Percentiles rank a stretch among this genome's conserved stretches.
phyloP scores from a whole-genome alignment of 2,888 invertebrate genomes.

The Oasisia sp. region DNA sequence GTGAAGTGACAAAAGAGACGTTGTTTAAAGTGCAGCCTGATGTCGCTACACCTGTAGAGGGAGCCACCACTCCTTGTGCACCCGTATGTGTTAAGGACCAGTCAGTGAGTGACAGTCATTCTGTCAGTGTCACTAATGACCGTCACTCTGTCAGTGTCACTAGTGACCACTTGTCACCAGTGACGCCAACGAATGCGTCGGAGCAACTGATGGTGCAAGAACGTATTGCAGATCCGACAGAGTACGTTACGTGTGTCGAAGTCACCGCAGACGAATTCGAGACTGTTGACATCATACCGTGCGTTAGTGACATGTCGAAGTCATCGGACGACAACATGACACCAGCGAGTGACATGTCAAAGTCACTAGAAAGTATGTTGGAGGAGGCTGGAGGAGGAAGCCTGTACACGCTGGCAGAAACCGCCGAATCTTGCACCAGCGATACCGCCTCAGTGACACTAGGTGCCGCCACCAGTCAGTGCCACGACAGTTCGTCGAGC shows the following conservation, averaged over 20 bases:
- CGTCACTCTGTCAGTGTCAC: background rate
- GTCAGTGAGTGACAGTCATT: background rate
- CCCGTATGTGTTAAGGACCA: background rate
- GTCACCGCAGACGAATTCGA: background rate
- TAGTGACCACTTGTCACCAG: background rate
- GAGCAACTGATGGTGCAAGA: background rate
- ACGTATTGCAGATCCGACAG: background rate
- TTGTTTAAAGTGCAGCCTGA: background rate
- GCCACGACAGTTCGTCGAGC: background rate
- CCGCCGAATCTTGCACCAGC: background rate
- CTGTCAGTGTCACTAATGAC: background rate
- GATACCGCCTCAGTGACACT: background rate
- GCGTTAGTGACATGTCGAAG: background rate
- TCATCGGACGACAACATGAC: constrained; percentile 20
- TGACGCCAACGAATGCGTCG: background rate
- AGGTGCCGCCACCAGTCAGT: background rate
- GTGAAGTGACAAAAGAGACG: background rate
- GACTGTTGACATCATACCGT: background rate
- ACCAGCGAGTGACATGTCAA: constrained; percentile 22
- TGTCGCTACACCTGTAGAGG: background rate
- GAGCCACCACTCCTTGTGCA: background rate
- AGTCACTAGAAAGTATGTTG: constrained; percentile 24
- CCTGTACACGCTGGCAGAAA: background rate
- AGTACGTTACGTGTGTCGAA: background rate
- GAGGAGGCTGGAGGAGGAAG: background rate